Conservation (phyloP, 2,797 vertebrate genomes). For the Nasua narica region DNA sequence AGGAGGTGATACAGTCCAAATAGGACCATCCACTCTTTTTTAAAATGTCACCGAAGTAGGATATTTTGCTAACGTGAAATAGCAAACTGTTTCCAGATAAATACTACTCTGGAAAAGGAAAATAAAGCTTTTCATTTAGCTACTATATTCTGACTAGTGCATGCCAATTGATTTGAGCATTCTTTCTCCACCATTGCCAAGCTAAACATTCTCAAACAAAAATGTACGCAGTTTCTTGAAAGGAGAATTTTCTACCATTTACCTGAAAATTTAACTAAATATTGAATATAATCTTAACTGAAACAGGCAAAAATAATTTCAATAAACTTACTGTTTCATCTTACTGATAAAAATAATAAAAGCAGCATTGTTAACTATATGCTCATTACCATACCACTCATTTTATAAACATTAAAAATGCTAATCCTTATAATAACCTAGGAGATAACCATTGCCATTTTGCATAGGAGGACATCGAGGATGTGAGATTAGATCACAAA, state of each 20-base stretch:
- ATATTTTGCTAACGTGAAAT: background rate
- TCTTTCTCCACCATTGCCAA: background rate
- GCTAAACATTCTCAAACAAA: conserved; percentile 19
- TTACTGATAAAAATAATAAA: background rate
- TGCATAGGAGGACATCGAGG: background rate
- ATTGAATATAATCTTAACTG: background rate
- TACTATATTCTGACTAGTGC: background rate
- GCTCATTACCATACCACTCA: background rate
- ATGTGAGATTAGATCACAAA: background rate
- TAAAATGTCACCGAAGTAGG: background rate
- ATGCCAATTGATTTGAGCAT: background rate
- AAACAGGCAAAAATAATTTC: background rate
- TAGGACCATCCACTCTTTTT: background rate
- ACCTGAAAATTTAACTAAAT: background rate
- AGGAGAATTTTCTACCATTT: conserved; percentile 41
- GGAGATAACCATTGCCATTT: background rate
- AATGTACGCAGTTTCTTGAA: background rate
- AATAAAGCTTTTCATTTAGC: background rate
- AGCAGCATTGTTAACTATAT: background rate
- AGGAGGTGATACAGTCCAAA: background rate
- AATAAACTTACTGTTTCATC: background rate
- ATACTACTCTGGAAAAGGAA: background rate
- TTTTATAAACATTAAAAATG: background rate
- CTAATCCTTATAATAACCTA: background rate
- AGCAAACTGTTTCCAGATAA: background rate